Percentiles rank a stretch among this genome's conserved stretches.
Conservation (phyloP, 2,797 vertebrate species). For the Helarctos malayanus region DNA sequence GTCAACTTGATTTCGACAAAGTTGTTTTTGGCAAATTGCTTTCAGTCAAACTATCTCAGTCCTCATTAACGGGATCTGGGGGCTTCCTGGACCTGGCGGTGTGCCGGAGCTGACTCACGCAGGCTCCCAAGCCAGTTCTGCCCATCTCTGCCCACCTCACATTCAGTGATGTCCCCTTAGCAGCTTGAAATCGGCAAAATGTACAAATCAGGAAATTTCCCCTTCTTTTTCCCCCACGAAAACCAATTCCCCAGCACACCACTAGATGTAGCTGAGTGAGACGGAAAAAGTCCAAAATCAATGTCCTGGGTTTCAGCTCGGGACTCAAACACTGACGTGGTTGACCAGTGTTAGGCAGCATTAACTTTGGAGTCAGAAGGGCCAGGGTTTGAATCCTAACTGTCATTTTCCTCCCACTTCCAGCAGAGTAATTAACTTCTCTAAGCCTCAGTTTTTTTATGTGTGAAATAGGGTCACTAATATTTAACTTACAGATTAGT, state of each 20-base stretch:
- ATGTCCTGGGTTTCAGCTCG: not conserved
- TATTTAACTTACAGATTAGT: not conserved
- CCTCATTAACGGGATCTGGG: not conserved
- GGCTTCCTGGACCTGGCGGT: rapidly evolving
- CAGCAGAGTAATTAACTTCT: not conserved
- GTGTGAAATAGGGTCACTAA: not conserved
- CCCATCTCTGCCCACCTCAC: not conserved
- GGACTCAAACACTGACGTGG: not conserved
- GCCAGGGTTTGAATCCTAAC: not conserved
- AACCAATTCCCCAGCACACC: not conserved
- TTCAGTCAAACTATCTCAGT: not conserved
- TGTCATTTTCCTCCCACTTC: not conserved
- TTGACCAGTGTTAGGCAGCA: not conserved
- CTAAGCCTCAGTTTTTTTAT: not conserved
- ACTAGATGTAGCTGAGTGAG: not conserved
- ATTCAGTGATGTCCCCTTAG: not conserved
- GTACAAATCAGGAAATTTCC: not conserved
- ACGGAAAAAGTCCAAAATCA: not conserved
- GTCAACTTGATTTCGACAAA: not conserved
- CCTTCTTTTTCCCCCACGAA: not conserved
- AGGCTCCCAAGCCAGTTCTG: not conserved
- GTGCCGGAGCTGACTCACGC: rapidly evolving
- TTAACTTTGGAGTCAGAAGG: not conserved
- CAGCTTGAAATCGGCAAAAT: conserved; percentile 16
- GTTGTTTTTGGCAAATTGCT: not conserved